Conservation (phyloP, 2,113 vertebrate species). For the Artemisiospiza belli region DNA sequence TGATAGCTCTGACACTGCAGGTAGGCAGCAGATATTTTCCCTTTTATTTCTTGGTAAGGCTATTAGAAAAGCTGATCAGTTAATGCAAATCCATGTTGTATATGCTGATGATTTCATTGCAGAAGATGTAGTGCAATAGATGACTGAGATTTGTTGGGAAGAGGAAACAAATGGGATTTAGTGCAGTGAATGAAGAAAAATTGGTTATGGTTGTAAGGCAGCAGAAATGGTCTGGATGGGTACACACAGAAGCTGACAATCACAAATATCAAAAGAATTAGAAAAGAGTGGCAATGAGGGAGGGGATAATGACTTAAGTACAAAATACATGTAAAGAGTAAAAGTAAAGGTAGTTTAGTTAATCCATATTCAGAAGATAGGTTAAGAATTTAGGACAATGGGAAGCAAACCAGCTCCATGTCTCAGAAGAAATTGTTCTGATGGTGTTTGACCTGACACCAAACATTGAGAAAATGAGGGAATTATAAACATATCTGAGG, state of each 20-base stretch:
- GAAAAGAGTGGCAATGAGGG: neutral
- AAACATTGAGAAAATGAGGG: neutral
- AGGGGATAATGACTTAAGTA: neutral
- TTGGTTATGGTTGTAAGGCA: neutral
- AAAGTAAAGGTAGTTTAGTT: neutral
- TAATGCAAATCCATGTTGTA: neutral
- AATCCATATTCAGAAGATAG: neutral
- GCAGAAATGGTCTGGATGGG: neutral
- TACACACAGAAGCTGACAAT: neutral
- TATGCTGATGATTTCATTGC: neutral
- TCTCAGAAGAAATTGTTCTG: neutral
- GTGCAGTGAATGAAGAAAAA: neutral
- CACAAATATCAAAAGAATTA: neutral
- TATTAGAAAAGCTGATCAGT: neutral
- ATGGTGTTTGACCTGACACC: neutral
- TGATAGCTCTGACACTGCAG: neutral
- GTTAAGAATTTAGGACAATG: neutral
- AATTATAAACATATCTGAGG: neutral
- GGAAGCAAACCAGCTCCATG: neutral
- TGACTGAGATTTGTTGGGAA: neutral
- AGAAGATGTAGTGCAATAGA: neutral
- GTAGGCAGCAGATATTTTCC: neutral
- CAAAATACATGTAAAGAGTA: neutral
- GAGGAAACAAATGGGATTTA: neutral
- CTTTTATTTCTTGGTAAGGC: neutral